Evolutionary conservation across 2,888 invertebrate genomes (phyloP).

Genomic region (Thysanoteuthis rhombus): DNA sequence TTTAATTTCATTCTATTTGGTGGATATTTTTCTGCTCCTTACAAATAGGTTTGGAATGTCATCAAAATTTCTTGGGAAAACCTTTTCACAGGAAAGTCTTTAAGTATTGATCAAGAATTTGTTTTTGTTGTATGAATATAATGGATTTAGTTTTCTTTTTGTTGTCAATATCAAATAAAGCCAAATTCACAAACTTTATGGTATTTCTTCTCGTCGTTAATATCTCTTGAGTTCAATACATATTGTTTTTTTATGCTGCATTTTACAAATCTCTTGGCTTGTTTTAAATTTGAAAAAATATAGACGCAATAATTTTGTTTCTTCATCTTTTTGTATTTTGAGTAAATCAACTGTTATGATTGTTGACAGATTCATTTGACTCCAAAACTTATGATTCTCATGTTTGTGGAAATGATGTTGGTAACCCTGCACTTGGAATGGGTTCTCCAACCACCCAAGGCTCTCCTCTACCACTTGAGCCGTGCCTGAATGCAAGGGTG

Average conservation of each 20-base stretch:
- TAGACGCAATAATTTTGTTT: too few species aligned
- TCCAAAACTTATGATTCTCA: too few species aligned
- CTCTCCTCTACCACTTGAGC: too few species aligned
- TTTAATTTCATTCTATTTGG: not conserved
- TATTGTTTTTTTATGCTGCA: not conserved
- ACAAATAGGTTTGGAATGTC: not conserved
- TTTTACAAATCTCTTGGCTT: not conserved
- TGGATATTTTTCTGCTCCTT: not conserved
- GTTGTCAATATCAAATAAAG: not conserved
- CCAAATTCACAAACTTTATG: not conserved
- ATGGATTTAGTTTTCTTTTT: not conserved
- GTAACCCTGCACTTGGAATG: too few species aligned
- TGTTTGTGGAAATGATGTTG: too few species aligned
- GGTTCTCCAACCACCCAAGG: too few species aligned
- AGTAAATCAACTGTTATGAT: too few species aligned
- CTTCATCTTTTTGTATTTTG: too few species aligned
- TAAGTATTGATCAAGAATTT: not conserved
- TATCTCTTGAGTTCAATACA: not conserved
- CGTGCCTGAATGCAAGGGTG: too few species aligned
- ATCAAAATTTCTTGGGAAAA: not conserved
- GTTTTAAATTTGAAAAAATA: not conserved
- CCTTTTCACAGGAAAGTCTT: not conserved
- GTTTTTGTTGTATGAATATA: not conserved
- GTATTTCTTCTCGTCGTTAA: not conserved
- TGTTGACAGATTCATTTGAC: too few species aligned